Conservation (phyloP, 2,888 invertebrate species). For the Aleiodes leptofemur region DNA sequence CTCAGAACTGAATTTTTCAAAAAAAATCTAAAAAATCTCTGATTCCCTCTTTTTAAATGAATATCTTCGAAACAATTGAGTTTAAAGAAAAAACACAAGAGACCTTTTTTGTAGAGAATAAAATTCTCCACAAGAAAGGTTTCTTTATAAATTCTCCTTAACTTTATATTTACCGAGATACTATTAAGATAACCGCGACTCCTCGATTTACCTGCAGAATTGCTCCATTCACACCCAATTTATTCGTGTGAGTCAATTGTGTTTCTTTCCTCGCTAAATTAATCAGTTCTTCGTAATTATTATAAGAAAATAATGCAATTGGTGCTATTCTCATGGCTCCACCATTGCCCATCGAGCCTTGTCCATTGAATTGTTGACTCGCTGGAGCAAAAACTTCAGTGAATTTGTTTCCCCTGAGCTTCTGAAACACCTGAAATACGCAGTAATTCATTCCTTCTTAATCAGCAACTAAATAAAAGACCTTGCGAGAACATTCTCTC, state of each 20-base stretch:
- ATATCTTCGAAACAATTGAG: background rate
- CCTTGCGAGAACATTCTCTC: no score
- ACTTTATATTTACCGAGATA: background rate
- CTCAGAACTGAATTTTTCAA: background rate
- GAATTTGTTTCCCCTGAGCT: conserved; percentile 77
- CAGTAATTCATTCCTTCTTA: background rate
- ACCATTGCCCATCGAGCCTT: conserved; percentile 87
- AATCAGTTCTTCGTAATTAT: conserved; percentile 76
- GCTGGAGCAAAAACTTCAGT: conserved; percentile 81
- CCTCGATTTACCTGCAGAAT: conserved; percentile 74
- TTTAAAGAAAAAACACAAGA: no score
- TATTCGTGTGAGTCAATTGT: conserved; percentile 81
- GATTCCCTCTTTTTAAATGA: background rate
- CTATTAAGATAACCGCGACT: background rate
- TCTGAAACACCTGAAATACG: conserved; percentile 76
- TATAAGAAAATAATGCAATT: conserved; percentile 79
- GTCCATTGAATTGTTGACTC: conserved; percentile 80
- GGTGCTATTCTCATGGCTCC: conserved; percentile 86
- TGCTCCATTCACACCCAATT: conserved; percentile 78
- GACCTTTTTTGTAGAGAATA: no score
- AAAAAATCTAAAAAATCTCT: conserved; percentile 6
- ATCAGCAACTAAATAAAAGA: no score
- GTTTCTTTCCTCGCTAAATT: conserved; percentile 77
- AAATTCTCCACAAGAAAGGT: no score
- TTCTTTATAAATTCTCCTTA: no score